Evolutionary conservation across 2,797 vertebrate species (phyloP).

Genomic region (Sebastes elongatus): DNA sequence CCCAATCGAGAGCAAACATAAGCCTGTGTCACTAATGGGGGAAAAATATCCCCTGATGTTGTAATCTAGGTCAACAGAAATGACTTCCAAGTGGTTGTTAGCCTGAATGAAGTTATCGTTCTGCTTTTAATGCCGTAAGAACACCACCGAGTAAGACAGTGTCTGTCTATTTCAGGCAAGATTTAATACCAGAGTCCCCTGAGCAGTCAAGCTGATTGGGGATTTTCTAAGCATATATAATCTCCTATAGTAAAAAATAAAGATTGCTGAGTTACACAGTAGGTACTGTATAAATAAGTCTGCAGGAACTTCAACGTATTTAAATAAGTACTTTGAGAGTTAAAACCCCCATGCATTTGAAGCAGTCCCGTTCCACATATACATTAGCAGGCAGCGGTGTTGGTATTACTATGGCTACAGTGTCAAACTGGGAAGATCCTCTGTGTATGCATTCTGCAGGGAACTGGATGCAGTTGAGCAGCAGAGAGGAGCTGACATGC

Average conservation of each 20-base stretch:
- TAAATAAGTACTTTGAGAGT: constrained; percentile 11
- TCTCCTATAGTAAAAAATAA: constrained; percentile 49
- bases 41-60: constrained; percentile 63
- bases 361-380: constrained; percentile 9
- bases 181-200: constrained; percentile 71
- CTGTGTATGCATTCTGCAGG: constrained; percentile 72
- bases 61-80: constrained; percentile 71
- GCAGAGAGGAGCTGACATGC: constrained; percentile 78
- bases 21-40: constrained; percentile 69
- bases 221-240: constrained; percentile 73
- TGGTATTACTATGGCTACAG: constrained; percentile 39
- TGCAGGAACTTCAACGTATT: constrained; percentile 31
- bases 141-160: constrained; percentile 37
- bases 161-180: constrained; percentile 62
- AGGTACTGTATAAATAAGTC: constrained; percentile 29
- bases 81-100: constrained; percentile 54
- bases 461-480: constrained; percentile 78
- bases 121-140: constrained; percentile 56
- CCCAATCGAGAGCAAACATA: constrained; percentile 60
- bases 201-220: constrained; percentile 63
- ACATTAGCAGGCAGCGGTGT: constrained; percentile 28
- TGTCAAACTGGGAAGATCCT: constrained; percentile 53
- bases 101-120: constrained; percentile 64
- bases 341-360: not conserved
- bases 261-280: constrained; percentile 41